phyloP scores from a whole-genome alignment of 2,888 invertebrate species.

The Ornithoptera priamus region DNA sequence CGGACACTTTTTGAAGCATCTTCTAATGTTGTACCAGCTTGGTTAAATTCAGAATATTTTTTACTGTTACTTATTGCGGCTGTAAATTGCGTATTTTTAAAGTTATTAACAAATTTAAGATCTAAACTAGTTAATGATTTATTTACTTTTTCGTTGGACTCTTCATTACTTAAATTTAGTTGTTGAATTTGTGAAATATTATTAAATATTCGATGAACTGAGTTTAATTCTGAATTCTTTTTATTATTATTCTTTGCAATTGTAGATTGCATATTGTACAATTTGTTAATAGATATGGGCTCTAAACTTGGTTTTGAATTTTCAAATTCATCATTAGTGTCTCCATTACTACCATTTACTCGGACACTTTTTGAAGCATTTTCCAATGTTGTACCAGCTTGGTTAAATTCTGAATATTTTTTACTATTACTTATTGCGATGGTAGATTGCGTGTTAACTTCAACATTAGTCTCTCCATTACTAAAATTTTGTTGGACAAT shows the following conservation, averaged over 20 bases:
- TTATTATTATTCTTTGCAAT: slow-evolving; percentile 31
- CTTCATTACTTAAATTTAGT: slow-evolving; percentile 32
- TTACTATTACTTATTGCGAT: too few species aligned
- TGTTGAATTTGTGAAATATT: slow-evolving; percentile 45
- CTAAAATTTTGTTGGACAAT: slow-evolving; percentile 38
- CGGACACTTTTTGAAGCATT: too few species aligned
- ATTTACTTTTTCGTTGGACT: slow-evolving; percentile 30
- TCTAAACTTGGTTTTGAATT: too few species aligned
- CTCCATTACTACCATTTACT: too few species aligned
- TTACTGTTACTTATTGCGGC: slow-evolving; percentile 43
- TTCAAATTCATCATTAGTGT: too few species aligned
- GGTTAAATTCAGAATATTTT: slow-evolving; percentile 44
- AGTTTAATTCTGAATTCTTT: slow-evolving; percentile 44
- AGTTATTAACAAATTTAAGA: background rate
- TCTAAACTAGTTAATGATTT: background rate
- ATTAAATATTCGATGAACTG: slow-evolving; percentile 49
- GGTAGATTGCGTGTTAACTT: slow-evolving; percentile 40
- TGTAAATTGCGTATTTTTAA: too few species aligned
- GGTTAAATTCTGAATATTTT: too few species aligned
- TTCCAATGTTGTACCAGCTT: too few species aligned
- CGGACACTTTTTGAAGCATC: slow-evolving; percentile 45
- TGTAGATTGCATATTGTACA: too few species aligned
- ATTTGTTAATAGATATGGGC: too few species aligned
- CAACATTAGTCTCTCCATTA: slow-evolving; percentile 34
- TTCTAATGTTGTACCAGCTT: slow-evolving; percentile 49